A percentile compares a stretch with the other conserved stretches of the same genome.
Conservation (phyloP, 2,113 vertebrate genomes). For the Malurus melanocephalus region DNA sequence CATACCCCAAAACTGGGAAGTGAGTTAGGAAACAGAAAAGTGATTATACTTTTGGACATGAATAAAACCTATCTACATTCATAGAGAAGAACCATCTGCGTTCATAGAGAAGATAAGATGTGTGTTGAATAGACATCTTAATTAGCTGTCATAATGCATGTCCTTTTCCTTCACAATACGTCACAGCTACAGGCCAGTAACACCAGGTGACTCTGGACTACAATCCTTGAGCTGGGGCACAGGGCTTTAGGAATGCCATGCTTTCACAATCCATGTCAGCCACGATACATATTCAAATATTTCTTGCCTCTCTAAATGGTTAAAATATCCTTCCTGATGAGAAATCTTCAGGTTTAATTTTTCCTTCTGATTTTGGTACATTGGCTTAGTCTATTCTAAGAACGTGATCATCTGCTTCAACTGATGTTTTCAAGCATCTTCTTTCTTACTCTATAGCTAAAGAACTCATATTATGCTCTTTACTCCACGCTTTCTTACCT, state of each 20-base stretch:
- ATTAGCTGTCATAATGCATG: background rate
- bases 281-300: background rate
- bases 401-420: background rate
- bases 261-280: background rate
- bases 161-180: background rate
- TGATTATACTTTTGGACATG: background rate
- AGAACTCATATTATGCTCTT: background rate
- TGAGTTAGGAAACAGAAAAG: background rate
- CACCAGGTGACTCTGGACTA: background rate
- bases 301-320: background rate
- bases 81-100: background rate
- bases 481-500: background rate
- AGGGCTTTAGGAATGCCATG: background rate
- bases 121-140: background rate
- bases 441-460: background rate
- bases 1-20: background rate
- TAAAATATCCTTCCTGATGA: background rate
- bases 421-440: background rate
- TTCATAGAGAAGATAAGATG: background rate
- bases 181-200: background rate
- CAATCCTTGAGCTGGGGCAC: background rate
- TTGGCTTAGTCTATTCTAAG: background rate
- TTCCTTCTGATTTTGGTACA: background rate
- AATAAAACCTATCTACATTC: background rate
- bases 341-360: background rate